Evolutionary conservation across 2,113 vertebrate species (phyloP), one percentile per base, ranked within the genome.

Genomic region (Apistogramma diplotaenia): DNA sequence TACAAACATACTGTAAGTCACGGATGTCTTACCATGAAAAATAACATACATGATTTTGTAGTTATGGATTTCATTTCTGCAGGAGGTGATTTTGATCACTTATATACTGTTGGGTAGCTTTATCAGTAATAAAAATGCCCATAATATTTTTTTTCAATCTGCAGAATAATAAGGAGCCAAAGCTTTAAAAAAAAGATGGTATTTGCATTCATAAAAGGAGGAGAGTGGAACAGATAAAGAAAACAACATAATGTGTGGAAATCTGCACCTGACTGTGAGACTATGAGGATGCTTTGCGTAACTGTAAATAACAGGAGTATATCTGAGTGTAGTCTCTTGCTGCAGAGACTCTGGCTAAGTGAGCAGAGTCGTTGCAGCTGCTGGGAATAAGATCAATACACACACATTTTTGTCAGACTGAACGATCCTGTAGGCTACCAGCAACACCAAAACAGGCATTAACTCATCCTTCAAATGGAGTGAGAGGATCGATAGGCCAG

Each of bases 371-470:
- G 35, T 79, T 75, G 74, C 76, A 83, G 73, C 81, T 89, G 78
- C 85, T 87, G 86, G 81, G 86, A 90, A 89, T 55, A 85, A 31
- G 78, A 93, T 92, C 92, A 79, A 93, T 93, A 85, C 46, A 29
- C 43, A 76, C 81, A 89, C 77, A 73, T 81, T 86, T 86, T 71
- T 81, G 78, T 83, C 78, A 37, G 88, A 77, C 77, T 85, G 81
- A 85, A 85, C 79, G 77, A 81, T 87, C 74, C 86, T 73, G 83
- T 49, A 80, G 70, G 83, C 82, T 79, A 88, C 51, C 78, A 85
- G 86, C 78, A 79, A 78, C 67, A 59, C 83, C 82, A 76, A 87
- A 88, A 88, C 53, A 91, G 58, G 71, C 82, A 91, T 91, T 85
- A 93, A 89, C 82, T 74, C 57, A 59, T 67, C 59, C 65, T 74